Conservation (phyloP, 1,140 invertebrate genomes). For the Harpegnathos saltator region DNA sequence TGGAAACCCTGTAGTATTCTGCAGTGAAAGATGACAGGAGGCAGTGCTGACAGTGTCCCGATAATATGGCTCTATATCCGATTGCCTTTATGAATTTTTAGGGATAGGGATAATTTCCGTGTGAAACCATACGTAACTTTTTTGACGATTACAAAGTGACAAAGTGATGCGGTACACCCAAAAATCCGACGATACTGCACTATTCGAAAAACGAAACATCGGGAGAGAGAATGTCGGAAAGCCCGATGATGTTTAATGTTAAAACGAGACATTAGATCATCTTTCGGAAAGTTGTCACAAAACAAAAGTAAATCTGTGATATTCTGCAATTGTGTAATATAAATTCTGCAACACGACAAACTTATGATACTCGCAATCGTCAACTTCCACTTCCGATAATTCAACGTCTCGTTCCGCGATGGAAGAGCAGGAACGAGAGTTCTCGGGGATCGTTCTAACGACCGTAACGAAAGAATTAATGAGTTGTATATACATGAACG, state of each 20-base stretch:
- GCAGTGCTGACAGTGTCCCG: conserved; percentile 72
- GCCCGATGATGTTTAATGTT: neutral
- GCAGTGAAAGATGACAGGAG: conserved; percentile 72
- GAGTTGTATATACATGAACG: conserved; percentile 33
- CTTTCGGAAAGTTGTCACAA: neutral
- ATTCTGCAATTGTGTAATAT: neutral
- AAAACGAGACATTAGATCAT: neutral
- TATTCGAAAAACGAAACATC: neutral
- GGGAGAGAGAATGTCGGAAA: neutral
- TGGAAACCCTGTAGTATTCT: conserved; percentile 22
- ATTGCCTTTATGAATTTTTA: conserved; percentile 15
- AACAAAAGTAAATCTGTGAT: neutral
- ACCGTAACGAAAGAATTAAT: conserved; percentile 18
- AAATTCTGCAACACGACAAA: neutral
- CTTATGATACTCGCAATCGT: too few species aligned
- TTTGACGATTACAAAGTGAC: neutral
- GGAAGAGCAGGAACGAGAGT: neutral
- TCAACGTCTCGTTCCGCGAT: neutral
- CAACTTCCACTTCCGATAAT: neutral
- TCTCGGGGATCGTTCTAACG: conserved; percentile 10
- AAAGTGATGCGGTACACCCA: neutral
- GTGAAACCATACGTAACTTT: conserved; percentile 41
- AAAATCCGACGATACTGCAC: neutral
- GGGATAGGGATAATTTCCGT: conserved; percentile 26
- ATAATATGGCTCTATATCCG: conserved; percentile 43